Percentiles rank a stretch among this genome's conserved stretches.
phyloP scores from a whole-genome alignment of 2,888 invertebrate species.

The Neoaliturus tenellus region DNA sequence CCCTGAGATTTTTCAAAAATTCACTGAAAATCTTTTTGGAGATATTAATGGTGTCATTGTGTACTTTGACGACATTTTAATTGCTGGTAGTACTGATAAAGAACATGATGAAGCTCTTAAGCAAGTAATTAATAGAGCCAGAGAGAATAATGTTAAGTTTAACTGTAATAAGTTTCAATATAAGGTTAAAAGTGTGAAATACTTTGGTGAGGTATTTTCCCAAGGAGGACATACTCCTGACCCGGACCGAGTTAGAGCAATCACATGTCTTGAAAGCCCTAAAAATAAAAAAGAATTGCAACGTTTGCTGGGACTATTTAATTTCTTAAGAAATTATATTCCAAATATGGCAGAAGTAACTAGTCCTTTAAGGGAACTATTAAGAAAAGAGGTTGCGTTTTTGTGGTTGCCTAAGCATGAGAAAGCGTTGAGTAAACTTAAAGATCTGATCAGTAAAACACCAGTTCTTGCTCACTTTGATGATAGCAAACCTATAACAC shows the following conservation, averaged over 20 bases:
- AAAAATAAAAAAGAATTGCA: slow-evolving; percentile 58
- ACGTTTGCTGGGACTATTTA: slow-evolving; percentile 61
- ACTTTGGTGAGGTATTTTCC: slow-evolving; percentile 55
- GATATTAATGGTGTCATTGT: slow-evolving; percentile 51
- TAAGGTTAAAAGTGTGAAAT: slow-evolving; percentile 51
- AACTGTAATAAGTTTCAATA: slow-evolving; percentile 59
- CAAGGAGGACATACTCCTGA: slow-evolving; percentile 46
- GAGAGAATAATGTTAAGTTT: slow-evolving; percentile 58
- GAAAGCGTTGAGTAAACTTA: slow-evolving; percentile 53
- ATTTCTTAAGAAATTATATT: slow-evolving; percentile 61
- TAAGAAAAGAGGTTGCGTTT: slow-evolving; percentile 55
- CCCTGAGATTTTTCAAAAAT: slow-evolving; percentile 58
- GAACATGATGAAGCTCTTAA: slow-evolving; percentile 50
- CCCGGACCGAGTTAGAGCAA: slow-evolving; percentile 38
- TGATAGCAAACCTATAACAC: slow-evolving; percentile 22
- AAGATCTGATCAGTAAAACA: slow-evolving; percentile 56
- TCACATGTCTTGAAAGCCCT: slow-evolving; percentile 46
- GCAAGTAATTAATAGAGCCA: slow-evolving; percentile 56
- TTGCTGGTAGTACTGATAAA: slow-evolving; percentile 42
- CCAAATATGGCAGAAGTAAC: slow-evolving; percentile 60
- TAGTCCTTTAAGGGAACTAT: slow-evolving; percentile 59
- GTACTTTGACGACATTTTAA: slow-evolving; percentile 59
- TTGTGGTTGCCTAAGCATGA: slow-evolving; percentile 52
- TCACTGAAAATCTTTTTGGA: slow-evolving; percentile 48
- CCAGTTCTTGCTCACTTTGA: slow-evolving; percentile 61